Conservation (phyloP, 2,888 invertebrate species). For the Macrophya annulata region DNA sequence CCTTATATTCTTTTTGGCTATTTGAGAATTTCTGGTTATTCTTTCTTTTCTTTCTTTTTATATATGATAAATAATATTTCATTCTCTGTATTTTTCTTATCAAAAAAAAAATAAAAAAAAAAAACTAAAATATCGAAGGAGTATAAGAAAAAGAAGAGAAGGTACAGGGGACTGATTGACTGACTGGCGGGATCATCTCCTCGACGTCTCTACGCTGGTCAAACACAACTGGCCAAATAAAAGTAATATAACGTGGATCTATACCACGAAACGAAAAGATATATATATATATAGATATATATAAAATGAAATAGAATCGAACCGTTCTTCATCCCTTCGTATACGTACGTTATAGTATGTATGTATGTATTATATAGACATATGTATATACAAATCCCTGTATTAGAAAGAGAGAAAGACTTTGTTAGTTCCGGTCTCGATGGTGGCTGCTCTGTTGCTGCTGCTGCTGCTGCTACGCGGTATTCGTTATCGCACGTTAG, state of each 20-base stretch:
- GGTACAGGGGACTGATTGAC: not conserved
- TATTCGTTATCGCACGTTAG: not conserved
- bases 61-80: no score
- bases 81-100: not conserved
- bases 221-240: constrained; percentile 46
- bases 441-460: no score
- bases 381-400: not conserved
- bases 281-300: not conserved
- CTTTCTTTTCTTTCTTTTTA: not conserved
- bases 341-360: not conserved
- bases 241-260: not conserved
- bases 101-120: no score
- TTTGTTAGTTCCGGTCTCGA: constrained; percentile 36
- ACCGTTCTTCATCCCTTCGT: not conserved
- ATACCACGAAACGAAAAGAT: not conserved
- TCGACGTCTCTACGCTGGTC: not conserved
- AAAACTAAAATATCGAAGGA: no score
- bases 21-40: not conserved
- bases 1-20: not conserved
- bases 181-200: not conserved
- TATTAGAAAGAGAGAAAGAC: not conserved
- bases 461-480: not conserved
- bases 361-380: not conserved
- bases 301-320: not conserved
- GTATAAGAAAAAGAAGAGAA: not conserved